phyloP scores from a whole-genome alignment of 2,888 invertebrate genomes.

The Mythimna impura region DNA sequence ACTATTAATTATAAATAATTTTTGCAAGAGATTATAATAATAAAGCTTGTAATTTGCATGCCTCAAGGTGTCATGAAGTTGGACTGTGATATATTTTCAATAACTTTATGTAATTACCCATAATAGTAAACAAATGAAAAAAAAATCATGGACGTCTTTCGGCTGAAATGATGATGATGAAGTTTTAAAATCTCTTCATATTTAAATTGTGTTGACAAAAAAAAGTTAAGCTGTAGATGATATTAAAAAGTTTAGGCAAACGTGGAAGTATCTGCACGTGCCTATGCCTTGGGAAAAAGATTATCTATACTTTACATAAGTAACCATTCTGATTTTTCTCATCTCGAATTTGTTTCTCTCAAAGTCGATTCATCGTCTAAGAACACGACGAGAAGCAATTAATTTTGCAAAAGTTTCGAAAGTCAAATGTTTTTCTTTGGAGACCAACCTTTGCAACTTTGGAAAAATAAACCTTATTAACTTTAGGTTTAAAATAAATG shows the following conservation, averaged over 20 bases:
- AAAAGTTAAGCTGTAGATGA: neutral
- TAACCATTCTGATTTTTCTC: neutral
- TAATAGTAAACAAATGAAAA: no score
- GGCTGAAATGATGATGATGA: no score
- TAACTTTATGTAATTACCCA: no score
- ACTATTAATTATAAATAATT: no score
- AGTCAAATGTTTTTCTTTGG: constrained; percentile 54
- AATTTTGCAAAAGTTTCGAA: constrained; percentile 55
- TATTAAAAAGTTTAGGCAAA: neutral
- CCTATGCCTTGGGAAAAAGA: neutral
- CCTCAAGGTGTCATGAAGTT: no score
- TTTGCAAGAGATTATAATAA: no score
- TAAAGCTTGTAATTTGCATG: no score
- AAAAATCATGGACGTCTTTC: no score
- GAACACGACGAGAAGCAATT: constrained; percentile 40
- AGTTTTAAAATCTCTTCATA: neutral
- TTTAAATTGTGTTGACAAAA: neutral
- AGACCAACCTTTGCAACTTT: constrained; percentile 44
- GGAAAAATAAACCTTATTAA: constrained; percentile 50
- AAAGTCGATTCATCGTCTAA: constrained; percentile 26
- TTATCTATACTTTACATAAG: neutral
- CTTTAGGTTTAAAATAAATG: constrained; percentile 32
- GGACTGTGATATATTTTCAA: no score
- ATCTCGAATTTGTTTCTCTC: constrained; percentile 26
- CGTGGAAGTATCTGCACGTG: neutral